Conservation (phyloP, 1,140 invertebrate species). For the Polyergus mexicanus region DNA sequence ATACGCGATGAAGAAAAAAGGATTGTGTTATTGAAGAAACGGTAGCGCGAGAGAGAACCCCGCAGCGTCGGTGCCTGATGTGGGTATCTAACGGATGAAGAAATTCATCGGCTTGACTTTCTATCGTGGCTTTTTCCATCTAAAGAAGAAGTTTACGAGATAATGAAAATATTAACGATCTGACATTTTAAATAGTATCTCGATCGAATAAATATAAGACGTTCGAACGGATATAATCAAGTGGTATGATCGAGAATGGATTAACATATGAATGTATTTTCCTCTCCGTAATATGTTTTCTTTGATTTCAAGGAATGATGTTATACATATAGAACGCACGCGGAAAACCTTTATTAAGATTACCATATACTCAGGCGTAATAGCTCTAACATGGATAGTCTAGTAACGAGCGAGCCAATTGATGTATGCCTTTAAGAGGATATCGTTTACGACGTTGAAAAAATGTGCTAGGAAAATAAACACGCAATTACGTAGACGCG, state of each 20-base stretch:
- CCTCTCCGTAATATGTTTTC: conserved; percentile 17
- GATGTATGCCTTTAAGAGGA: conserved; percentile 41
- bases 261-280: conserved; percentile 1
- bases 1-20: conserved; percentile 17
- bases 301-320: neutral
- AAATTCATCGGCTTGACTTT: conserved; percentile 18
- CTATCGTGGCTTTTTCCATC: neutral
- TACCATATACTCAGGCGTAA: conserved; percentile 9
- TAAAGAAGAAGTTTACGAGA: neutral
- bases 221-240: neutral
- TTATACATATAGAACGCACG: neutral
- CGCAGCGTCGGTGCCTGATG: conserved; percentile 2
- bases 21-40: conserved; percentile 62
- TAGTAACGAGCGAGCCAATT: conserved; percentile 44
- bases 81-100: conserved; percentile 23
- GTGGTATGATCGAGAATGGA: neutral
- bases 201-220: no score
- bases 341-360: conserved; percentile 11
- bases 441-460: conserved; percentile 27
- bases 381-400: neutral
- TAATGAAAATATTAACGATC: neutral
- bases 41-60: conserved; percentile 14
- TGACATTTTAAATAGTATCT: neutral
- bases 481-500: conserved; percentile 40
- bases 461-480: conserved; percentile 54